phyloP scores from a whole-genome alignment of 2,888 invertebrate species.

The Ditula angustiorana region DNA sequence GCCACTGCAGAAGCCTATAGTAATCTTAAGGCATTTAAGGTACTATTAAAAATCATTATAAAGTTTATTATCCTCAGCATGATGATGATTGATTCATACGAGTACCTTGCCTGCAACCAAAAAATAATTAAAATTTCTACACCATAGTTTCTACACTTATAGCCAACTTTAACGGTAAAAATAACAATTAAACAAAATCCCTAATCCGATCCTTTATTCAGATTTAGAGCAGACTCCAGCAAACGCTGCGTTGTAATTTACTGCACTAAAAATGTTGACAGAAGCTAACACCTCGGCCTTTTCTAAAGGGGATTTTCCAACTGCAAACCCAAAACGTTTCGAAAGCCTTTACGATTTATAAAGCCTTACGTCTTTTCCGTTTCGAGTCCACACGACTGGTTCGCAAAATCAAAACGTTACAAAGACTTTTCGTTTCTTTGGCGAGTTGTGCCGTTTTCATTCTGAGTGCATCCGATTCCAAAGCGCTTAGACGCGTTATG shows the following conservation, averaged over 20 bases:
- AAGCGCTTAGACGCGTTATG: constrained; percentile 33
- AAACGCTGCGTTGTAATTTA: constrained; percentile 11
- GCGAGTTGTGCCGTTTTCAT: constrained; percentile 5
- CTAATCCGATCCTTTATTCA: not conserved
- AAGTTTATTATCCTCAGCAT: too few relatives aligned
- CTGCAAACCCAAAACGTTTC: not conserved
- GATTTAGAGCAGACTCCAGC: constrained; percentile 2
- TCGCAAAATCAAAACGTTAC: not conserved
- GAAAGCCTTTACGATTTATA: not conserved
- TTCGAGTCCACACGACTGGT: not conserved
- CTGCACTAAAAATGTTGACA: constrained; percentile 30
- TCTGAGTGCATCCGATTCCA: not conserved
- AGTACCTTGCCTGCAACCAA: too few relatives aligned
- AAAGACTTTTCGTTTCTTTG: not conserved
- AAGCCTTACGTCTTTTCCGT: constrained; percentile 11
- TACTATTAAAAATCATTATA: too few relatives aligned
- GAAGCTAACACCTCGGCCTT: constrained; percentile 36
- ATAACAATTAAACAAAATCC: not conserved
- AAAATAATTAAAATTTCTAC: too few relatives aligned
- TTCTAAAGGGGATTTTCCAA: constrained; percentile 16
- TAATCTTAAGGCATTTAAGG: too few relatives aligned
- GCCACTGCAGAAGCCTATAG: too few relatives aligned
- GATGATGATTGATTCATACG: too few relatives aligned
- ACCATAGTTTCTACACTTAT: too few relatives aligned
- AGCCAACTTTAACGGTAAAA: not conserved